Evolutionary conservation across 2,113 vertebrate species (phyloP), one percentile per base, ranked within the genome.

Genomic region (Anas platyrhynchos): DNA sequence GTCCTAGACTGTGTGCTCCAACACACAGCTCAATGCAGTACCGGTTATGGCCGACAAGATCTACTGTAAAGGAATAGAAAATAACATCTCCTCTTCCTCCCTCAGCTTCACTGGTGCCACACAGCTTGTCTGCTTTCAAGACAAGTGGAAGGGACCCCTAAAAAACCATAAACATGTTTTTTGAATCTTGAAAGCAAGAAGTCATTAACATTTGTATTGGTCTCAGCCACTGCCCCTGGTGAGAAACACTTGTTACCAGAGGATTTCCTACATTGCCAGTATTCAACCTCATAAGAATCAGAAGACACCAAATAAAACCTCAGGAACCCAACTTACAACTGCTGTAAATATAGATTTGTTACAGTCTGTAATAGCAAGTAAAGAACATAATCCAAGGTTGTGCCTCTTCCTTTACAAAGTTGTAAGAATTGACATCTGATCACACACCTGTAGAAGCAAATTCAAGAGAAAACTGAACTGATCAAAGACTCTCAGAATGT

Each of bases 351-450:
- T 10, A 94, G 48, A 81, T 81, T 86, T 80, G 78, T 77, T 84
- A 96, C 36, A 92, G 59, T 27, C 52, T 59, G 54, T 36, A 77
- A 86, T 0, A 79, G 65, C 86, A 94, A 96, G 78, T 54, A 66
- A 94, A 93, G 65, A 92, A 92, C 74, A 68, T 43, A 73, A 88
- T 41, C 77, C 79, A 85, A 94, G 84, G 91, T 95, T 89, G 89
- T 86, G 84, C 78, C 23, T 32, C 72, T 93, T 96, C 91, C 81
- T 86, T 91, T 87, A 92, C 62, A 69, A 96, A 96, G 90, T 59
- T 63, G 69, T 77, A 81, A 59, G 71, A 32, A 85, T 52, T 52
- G 25, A 56, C 21, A 88, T 83, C 5, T 14, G 46, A 66, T 9
- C 0, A 6, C 58, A 74, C n/a, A 78, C 27, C 78, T 91, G 48